phyloP scores from a whole-genome alignment of 2,113 vertebrate species.

The Phocoena phocoena region DNA sequence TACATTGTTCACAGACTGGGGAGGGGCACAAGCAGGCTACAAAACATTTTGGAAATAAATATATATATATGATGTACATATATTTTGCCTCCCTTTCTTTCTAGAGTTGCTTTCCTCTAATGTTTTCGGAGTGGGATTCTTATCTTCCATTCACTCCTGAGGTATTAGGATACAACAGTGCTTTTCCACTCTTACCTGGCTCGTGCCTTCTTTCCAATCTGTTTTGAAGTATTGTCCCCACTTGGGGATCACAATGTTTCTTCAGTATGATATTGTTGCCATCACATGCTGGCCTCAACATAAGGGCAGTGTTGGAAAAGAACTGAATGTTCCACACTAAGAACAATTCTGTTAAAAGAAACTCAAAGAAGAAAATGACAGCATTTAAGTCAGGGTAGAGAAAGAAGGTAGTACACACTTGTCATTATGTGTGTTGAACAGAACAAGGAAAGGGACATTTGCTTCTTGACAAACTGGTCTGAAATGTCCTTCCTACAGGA shows the following conservation, averaged over 20 bases:
- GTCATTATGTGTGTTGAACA: background rate
- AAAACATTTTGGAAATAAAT: background rate
- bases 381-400: background rate
- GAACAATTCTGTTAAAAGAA: background rate
- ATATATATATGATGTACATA: background rate
- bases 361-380: background rate
- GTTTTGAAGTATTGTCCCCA: background rate
- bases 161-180: background rate
- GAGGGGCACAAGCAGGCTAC: background rate
- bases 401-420: background rate
- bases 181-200: background rate
- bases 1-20: background rate
- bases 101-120: background rate
- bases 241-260: background rate
- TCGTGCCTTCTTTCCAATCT: background rate
- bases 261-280: background rate
- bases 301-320: background rate
- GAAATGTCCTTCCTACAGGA: background rate
- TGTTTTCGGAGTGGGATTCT: background rate
- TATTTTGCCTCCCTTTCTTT: background rate
- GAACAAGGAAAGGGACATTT: background rate
- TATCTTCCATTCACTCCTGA: background rate
- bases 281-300: background rate
- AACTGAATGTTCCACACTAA: background rate
- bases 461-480: background rate